A percentile compares a stretch with the other conserved stretches of the same genome.
These are phyloP conservation scores for Lamproptera curius DNA, from an alignment of 2,888 invertebrate genomes.

Conservation along the genomic window DNA sequence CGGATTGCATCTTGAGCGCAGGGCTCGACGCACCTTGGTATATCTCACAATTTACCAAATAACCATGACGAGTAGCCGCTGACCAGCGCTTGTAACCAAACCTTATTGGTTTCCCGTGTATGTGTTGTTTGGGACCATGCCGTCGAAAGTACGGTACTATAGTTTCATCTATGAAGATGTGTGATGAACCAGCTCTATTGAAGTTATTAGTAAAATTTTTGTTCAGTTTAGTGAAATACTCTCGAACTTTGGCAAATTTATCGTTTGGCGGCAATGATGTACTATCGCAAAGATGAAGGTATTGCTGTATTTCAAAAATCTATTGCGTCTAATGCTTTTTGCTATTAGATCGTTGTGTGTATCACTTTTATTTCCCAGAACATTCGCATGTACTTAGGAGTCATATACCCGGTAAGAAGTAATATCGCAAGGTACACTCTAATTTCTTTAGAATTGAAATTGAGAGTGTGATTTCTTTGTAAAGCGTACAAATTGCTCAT, in stretches of 20 bases:
- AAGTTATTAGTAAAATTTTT: constrained; percentile 5
- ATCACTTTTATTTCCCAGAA: constrained; percentile 20
- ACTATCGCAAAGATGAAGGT: not conserved
- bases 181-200: constrained; percentile 10
- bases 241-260: not conserved
- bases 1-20: constrained; percentile 8
- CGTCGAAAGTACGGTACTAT: not conserved
- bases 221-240: not conserved
- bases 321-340: not conserved
- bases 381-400: constrained; percentile 17
- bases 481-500: constrained; percentile 18
- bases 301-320: not conserved
- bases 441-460: constrained; percentile 16
- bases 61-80: constrained; percentile 18
- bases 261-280: too few relatives aligned
- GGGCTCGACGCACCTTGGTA: constrained; percentile 10
- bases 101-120: constrained; percentile 22
- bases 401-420: constrained; percentile 5
- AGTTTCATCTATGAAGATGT: not conserved
- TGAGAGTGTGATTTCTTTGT: constrained; percentile 18
- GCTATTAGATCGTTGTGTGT: constrained; percentile 2
- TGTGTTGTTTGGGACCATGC: constrained; percentile 19
- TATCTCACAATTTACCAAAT: constrained; percentile 8
- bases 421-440: constrained; percentile 10
- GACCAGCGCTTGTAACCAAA: constrained; percentile 24